Percentiles rank a stretch among this genome's conserved stretches.
These are phyloP conservation scores for Poeciliopsis presidionis DNA, from an alignment of 2,797 vertebrate genomes.

Conservation along the genomic window DNA sequence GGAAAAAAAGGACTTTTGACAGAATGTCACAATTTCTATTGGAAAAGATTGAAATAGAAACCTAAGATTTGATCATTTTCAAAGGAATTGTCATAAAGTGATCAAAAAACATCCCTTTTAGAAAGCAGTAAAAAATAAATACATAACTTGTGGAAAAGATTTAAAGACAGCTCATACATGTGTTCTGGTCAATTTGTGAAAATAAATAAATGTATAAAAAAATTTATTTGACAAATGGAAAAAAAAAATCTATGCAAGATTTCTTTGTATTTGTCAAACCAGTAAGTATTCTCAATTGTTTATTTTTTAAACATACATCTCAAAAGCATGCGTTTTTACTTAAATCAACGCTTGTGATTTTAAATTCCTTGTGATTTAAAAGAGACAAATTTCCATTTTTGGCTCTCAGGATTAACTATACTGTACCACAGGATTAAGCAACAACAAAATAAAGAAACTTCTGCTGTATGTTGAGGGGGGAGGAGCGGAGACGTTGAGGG, in stretches of 20 bases:
- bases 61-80: not conserved
- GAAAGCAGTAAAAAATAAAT: not conserved
- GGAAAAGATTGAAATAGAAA: not conserved
- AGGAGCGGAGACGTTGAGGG: not conserved
- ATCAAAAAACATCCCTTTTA: not conserved
- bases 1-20: not conserved
- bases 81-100: not conserved
- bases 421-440: conserved; percentile 39
- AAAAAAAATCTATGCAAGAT: not conserved
- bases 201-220: no score
- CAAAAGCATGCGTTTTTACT: not conserved
- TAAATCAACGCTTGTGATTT: no score
- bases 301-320: not conserved
- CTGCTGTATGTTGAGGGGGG: conserved; percentile 16
- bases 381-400: not conserved
- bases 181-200: not conserved
- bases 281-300: not conserved
- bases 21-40: not conserved
- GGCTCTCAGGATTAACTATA: not conserved
- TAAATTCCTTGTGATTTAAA: not conserved
- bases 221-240: not conserved
- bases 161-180: not conserved
- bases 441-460: conserved; percentile 31
- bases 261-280: not conserved
- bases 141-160: not conserved